Conservation (phyloP, 2,888 invertebrate species). For the Drosophila villosipedis region DNA sequence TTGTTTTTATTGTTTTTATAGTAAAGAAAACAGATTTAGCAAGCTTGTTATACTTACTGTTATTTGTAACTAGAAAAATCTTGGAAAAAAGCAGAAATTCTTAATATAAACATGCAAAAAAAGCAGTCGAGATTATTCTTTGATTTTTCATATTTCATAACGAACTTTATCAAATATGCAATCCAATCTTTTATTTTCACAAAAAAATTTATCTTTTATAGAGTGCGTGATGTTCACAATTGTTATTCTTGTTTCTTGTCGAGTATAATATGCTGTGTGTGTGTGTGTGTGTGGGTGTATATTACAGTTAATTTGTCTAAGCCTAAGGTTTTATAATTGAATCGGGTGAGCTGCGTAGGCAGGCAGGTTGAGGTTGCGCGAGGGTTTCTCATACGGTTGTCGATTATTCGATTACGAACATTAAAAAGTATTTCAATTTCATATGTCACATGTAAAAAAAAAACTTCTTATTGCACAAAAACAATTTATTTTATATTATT, state of each 20-base stretch:
- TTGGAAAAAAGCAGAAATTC: not conserved
- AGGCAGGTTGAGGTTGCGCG: not conserved
- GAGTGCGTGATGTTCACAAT: slow-evolving; percentile 53
- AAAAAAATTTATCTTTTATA: slow-evolving; percentile 37
- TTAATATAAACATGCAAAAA: not conserved
- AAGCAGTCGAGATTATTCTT: not conserved
- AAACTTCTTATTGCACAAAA: slow-evolving; percentile 69
- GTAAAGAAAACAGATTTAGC: not conserved
- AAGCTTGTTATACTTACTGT: not conserved
- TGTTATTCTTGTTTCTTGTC: slow-evolving; percentile 26
- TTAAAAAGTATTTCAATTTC: not conserved
- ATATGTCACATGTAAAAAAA: not conserved
- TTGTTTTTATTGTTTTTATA: too few species aligned
- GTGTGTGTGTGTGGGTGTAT: slow-evolving; percentile 39
- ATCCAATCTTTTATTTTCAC: slow-evolving; percentile 49
- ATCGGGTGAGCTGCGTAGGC: slow-evolving; percentile 10
- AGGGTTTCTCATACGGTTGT: slow-evolving; percentile 2
- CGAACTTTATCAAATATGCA: slow-evolving; percentile 57
- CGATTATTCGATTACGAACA: slow-evolving; percentile 22
- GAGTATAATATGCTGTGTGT: slow-evolving; percentile 14
- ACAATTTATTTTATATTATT: slow-evolving; percentile 43
- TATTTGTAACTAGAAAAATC: not conserved
- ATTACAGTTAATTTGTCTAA: slow-evolving; percentile 74
- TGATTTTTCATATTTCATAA: slow-evolving; percentile 27
- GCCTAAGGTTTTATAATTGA: slow-evolving; percentile 54